Evolutionary conservation across 2,888 invertebrate species (phyloP), one percentile per base, ranked within the genome.

Genomic region (Gymnocheta viridis): DNA sequence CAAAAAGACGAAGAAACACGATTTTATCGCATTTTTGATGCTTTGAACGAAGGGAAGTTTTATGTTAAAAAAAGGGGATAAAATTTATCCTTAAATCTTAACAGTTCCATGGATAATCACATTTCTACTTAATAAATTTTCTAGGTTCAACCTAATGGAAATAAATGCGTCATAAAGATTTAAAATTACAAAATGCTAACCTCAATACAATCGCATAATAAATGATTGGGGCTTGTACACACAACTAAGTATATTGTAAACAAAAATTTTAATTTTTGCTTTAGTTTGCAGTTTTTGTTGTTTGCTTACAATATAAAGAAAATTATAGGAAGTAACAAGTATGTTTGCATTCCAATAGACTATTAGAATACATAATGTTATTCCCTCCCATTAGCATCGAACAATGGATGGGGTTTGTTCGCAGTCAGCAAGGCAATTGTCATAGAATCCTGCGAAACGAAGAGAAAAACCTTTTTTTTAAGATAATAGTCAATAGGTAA

Each of bases 361-460:
- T 22, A n/a, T 54, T 3, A 2, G 3, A 66, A 6, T 49, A 49
- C 49, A 49, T 12, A 4, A 5, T 12, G 12, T 5, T 9, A 44
- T 17, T 27, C 29, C 35, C 17, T 12, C 29, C 14, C 56, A 12
- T 4, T 9, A 35, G 4, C 22, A 66, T 47, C 66, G 47, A 56
- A 41, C 29, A 54, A 64, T 64, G 51, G 67, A 58, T 77, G 67
- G 47, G 27, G 35, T 66, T 35, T 49, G 17, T 58, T 19, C 2
- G 10, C 9, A 35, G 14, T 10, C 47, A 47, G 35, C 17, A 58
- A 47, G n/a, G 14, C 9, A 24, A 14, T 9, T 17, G 49, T 5
- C 10, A 22, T 27, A 35, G 56, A 58, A 58, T 35, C 35, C 17
- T 51, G 14, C 12, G 14, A 51, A 24, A 19, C 19, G 5, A 14